Evolutionary conservation across 2,888 invertebrate species (phyloP), one percentile per base, ranked within the genome.

Genomic region (Arge pagana): DNA sequence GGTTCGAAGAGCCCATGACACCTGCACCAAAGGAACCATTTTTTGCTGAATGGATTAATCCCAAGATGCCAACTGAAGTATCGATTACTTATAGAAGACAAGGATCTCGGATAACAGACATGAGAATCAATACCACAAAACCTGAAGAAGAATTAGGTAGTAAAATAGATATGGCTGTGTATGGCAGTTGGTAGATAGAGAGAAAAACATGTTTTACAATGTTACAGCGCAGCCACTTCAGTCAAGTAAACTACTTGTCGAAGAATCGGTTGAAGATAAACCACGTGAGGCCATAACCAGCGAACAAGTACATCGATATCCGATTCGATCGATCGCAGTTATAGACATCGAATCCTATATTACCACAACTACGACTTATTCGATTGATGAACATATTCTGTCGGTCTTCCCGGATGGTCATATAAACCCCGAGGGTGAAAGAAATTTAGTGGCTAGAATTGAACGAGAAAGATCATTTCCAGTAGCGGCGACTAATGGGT

Each of bases 41-140:
- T 16, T 19, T 39, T 16, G 37, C 48, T 7, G 16, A 49, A 28
- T 49, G 48, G 48, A 30, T 49, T 3, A 49, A 49, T 7, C 15
- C 48, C 13, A 18, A 49, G 8, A 2, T 18, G 8, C n/a, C 18
- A 6, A 26, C 36, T 6, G 18, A 36, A 15, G 7, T 49, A n/a
- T 11, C 48, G 13, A 24, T 49, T 11, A 21, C 30, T 8, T 49
- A 49, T 15, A 49, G 37, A 28, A 26, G 30, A 5, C 23, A 13
- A 39, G 48, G 48, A 7, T 15, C 26, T 11, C 3, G 28, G 13
- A 39, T 49, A 26, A 49, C 48, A 15, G 48, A 49, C n/a, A 3
- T 49, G 10, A 49, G 28, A 7, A 49, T 30, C 3, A 21, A 39
- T 16, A 28, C 6, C 11, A 7, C 10, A 1, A 7, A 39, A 4